A percentile compares a stretch with the other conserved stretches of the same genome.
Evolutionary conservation across 2,888 invertebrate genomes (phyloP).

Genomic region (Idaea dimidiata): DNA sequence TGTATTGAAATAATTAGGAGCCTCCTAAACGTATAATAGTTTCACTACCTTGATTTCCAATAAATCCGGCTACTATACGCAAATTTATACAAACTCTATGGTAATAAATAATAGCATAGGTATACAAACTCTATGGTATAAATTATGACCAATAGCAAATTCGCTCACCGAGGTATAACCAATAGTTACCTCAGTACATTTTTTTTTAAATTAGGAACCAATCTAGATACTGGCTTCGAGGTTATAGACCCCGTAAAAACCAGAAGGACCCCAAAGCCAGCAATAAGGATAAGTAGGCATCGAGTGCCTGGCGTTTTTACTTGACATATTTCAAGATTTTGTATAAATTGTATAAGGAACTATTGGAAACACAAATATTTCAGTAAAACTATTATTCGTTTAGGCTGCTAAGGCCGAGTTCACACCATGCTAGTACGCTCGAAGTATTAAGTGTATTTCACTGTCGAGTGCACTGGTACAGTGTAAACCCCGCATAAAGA

Average conservation of each 20-base stretch:
- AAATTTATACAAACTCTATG: no score
- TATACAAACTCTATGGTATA: no score
- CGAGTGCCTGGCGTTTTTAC: background rate
- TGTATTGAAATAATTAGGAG: conserved; percentile 38
- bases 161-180: no score
- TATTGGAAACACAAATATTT: background rate
- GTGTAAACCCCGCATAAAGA: conserved; percentile 20
- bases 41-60: conserved; percentile 22
- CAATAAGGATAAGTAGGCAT: no score
- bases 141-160: no score
- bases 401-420: background rate
- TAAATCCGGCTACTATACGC: conserved; percentile 18
- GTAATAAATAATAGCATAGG: no score
- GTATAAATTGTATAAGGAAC: background rate
- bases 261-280: no score
- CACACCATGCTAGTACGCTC: background rate
- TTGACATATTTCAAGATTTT: background rate
- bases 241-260: no score
- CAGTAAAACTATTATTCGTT: background rate
- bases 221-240: no score
- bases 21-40: conserved; percentile 33
- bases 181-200: no score
- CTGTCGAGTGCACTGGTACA: background rate
- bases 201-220: no score
- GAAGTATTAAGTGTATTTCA: background rate